Percentiles rank a stretch among this genome's conserved stretches.
phyloP scores from a whole-genome alignment of 2,113 vertebrate genomes.

The Spea multiplicata region DNA sequence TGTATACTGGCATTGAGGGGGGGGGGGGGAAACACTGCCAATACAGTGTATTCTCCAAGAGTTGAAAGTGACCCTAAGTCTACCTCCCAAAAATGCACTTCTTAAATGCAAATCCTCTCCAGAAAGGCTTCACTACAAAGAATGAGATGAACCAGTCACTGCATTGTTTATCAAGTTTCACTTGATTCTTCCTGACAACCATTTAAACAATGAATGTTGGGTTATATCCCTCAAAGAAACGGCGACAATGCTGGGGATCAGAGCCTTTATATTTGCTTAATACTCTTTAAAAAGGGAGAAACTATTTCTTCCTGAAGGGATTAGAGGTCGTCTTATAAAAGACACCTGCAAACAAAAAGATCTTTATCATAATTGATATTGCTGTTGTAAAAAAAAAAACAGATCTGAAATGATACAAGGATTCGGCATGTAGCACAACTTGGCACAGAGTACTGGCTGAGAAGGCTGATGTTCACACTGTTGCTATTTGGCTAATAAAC shows the following conservation, averaged over 20 bases:
- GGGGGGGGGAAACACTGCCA: background rate
- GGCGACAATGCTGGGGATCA: slow-evolving; percentile 84
- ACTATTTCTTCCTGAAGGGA: slow-evolving; percentile 94
- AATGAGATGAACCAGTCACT: slow-evolving; percentile 82
- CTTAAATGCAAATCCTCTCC: slow-evolving; percentile 78
- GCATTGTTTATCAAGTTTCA: slow-evolving; percentile 89
- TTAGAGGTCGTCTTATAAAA: slow-evolving; percentile 80
- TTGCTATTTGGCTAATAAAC: slow-evolving; percentile 22
- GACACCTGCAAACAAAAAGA: slow-evolving; percentile 91
- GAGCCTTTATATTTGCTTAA: slow-evolving; percentile 84
- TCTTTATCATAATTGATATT: slow-evolving; percentile 76
- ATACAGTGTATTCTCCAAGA: slow-evolving; percentile 51
- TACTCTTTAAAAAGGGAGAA: slow-evolving; percentile 81
- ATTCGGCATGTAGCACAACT: slow-evolving; percentile 42
- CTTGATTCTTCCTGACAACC: slow-evolving; percentile 96
- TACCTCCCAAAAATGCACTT: slow-evolving; percentile 70
- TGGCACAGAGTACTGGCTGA: slow-evolving; percentile 32
- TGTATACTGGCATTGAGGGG: background rate
- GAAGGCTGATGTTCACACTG: slow-evolving; percentile 48
- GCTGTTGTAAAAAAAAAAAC: slow-evolving; percentile 56
- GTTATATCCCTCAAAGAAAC: slow-evolving; percentile 85
- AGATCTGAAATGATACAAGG: slow-evolving; percentile 54
- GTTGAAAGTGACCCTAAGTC: slow-evolving; percentile 57
- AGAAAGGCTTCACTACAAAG: slow-evolving; percentile 71
- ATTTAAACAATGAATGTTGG: slow-evolving; percentile 95